Percentiles rank a stretch among this genome's conserved stretches.
phyloP scores from a whole-genome alignment of 2,113 vertebrate species.

The Ornithorhynchus anatinus region DNA sequence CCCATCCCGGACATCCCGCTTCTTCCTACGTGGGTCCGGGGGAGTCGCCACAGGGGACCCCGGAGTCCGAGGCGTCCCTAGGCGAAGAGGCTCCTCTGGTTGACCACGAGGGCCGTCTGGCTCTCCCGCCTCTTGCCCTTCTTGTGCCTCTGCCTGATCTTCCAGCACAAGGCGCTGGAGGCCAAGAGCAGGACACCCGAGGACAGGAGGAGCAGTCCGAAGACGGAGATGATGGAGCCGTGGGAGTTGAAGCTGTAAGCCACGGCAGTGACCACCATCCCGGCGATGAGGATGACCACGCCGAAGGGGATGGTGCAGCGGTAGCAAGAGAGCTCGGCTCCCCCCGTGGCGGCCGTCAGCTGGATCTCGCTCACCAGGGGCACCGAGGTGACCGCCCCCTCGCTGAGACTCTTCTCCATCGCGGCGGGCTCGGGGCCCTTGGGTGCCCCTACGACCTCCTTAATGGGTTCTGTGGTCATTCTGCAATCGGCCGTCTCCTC shows the following conservation, averaged over 20 bases:
- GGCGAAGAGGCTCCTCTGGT: conserved; percentile 84
- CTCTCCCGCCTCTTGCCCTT: conserved; percentile 91
- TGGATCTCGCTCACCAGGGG: conserved; percentile 87
- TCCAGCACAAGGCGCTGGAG: conserved; percentile 87
- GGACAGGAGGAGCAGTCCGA: conserved; percentile 88
- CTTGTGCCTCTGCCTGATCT: conserved; percentile 83
- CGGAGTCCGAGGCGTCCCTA: conserved; percentile 41
- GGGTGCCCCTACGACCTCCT: conserved; percentile 78
- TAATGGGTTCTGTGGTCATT: conserved; percentile 84
- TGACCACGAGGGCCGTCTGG: conserved; percentile 84
- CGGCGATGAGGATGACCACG: conserved; percentile 91
- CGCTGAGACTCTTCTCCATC: conserved; percentile 72
- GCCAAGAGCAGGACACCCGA: conserved; percentile 83
- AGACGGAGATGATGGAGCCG: conserved; percentile 91
- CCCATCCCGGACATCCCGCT: too few relatives aligned
- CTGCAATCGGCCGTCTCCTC: neutral
- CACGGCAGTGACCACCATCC: conserved; percentile 87
- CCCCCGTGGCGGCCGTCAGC: conserved; percentile 89
- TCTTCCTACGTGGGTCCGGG: neutral
- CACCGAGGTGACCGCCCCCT: conserved; percentile 69
- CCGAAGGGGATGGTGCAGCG: conserved; percentile 94
- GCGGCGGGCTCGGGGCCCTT: conserved; percentile 65
- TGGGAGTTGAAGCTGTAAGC: conserved; percentile 98
- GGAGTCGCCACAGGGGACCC: too few relatives aligned
- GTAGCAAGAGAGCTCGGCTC: conserved; percentile 91